phyloP scores from a whole-genome alignment of 2,113 vertebrate species.

The Cercocebus atys region DNA sequence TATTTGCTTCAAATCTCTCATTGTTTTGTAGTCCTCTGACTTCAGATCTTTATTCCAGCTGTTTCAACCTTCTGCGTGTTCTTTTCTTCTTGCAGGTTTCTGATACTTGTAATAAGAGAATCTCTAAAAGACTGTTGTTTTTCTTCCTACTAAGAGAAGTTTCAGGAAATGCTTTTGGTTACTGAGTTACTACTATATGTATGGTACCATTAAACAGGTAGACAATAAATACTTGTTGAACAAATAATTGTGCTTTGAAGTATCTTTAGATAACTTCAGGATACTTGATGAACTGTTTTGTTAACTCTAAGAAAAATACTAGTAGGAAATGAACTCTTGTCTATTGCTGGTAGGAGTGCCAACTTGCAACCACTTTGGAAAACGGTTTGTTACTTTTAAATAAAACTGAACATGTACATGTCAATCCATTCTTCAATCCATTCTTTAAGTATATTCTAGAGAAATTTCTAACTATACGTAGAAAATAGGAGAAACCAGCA shows the following conservation, averaged over 20 bases:
- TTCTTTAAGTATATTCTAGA: neutral
- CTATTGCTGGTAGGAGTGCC: neutral
- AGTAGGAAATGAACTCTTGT: neutral
- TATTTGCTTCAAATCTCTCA: neutral
- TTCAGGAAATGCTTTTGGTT: conserved; percentile 56
- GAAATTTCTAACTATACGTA: neutral
- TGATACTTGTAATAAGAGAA: neutral
- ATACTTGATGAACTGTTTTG: neutral
- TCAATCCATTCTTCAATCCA: neutral
- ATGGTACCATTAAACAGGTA: neutral
- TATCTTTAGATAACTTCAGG: conserved; percentile 17
- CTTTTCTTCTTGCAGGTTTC: neutral
- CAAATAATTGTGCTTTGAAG: neutral
- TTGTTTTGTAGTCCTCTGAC: neutral
- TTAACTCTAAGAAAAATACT: conserved; percentile 5
- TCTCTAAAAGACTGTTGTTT: neutral
- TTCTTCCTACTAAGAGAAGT: conserved; percentile 12
- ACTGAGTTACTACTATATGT: neutral
- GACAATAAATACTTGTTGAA: conserved; percentile 19
- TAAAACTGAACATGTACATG: neutral
- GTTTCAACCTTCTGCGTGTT: neutral
- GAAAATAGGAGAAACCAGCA: neutral
- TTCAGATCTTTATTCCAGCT: neutral
- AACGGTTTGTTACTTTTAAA: neutral
- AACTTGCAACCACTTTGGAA: neutral